Conservation (phyloP, 1,140 invertebrate genomes). For the Callitettix versicolor region DNA sequence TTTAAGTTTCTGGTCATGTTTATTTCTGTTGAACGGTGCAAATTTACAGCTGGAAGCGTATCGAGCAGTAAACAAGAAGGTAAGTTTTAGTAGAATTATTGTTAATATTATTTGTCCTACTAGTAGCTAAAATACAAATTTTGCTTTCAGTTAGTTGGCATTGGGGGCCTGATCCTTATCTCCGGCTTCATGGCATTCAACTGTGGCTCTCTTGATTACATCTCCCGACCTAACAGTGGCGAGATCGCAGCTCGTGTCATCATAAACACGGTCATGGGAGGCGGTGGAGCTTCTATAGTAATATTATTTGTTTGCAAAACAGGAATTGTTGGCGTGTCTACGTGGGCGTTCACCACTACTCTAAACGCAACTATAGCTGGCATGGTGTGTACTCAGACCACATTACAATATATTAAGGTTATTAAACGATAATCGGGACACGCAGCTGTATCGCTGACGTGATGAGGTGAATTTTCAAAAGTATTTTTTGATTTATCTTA, state of each 20-base stretch:
- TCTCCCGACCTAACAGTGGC: slow-evolving; percentile 31
- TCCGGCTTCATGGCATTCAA: slow-evolving; percentile 51
- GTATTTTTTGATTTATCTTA: no score
- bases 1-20: no score
- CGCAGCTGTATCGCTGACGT: no score
- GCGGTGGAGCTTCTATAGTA: slow-evolving; percentile 33
- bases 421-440: no score
- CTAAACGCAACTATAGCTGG: slow-evolving; percentile 44
- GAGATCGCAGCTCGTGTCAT: slow-evolving; percentile 36
- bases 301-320: slow-evolving; percentile 31
- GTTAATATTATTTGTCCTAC: no score
- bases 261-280: slow-evolving; percentile 42
- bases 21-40: no score
- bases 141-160: slow-evolving; percentile 36
- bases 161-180: slow-evolving; percentile 45
- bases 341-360: slow-evolving; percentile 40
- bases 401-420: no score
- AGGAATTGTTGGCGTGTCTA: slow-evolving; percentile 14
- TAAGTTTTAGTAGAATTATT: no score
- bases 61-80: no score
- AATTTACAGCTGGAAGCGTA: no score
- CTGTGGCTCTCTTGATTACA: slow-evolving; percentile 40
- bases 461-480: no score
- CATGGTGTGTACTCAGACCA: slow-evolving; percentile 32
- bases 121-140: no score